phyloP scores from a whole-genome alignment of 2,888 invertebrate genomes.

The Drosophila borealis region DNA sequence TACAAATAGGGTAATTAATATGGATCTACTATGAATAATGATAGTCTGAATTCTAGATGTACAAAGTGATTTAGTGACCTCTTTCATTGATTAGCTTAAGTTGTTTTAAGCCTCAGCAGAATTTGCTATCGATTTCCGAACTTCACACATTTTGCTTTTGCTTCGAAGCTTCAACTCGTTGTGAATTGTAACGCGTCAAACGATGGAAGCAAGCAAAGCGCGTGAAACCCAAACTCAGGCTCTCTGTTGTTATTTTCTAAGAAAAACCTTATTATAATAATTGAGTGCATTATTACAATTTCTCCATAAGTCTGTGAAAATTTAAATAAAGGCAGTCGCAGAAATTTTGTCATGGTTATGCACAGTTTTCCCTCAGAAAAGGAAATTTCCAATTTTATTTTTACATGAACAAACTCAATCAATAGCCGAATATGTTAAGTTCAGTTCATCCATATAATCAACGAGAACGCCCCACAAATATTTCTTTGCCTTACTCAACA shows the following conservation, averaged over 20 bases:
- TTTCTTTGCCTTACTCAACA: background rate
- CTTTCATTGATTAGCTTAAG: too few relatives aligned
- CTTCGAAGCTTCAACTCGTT: background rate
- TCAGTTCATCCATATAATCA: background rate
- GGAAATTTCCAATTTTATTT: too few relatives aligned
- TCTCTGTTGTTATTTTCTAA: too few relatives aligned
- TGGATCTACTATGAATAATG: too few relatives aligned
- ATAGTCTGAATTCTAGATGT: too few relatives aligned
- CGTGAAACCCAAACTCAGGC: background rate
- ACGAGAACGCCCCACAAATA: background rate
- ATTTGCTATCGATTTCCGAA: too few relatives aligned
- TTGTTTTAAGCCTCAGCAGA: too few relatives aligned
- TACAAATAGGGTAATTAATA: too few relatives aligned
- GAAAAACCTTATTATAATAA: constrained; percentile 13
- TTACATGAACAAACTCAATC: too few relatives aligned
- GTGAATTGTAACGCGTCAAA: background rate
- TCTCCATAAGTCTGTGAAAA: background rate
- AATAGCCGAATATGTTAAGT: too few relatives aligned
- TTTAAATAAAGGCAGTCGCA: background rate
- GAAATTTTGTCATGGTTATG: background rate
- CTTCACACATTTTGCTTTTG: too few relatives aligned
- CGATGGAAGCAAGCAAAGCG: background rate
- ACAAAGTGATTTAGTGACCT: too few relatives aligned
- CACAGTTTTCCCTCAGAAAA: background rate
- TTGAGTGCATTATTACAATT: constrained; percentile 11